Conservation (phyloP, 2,797 vertebrate genomes). For the Squalus acanthias region DNA sequence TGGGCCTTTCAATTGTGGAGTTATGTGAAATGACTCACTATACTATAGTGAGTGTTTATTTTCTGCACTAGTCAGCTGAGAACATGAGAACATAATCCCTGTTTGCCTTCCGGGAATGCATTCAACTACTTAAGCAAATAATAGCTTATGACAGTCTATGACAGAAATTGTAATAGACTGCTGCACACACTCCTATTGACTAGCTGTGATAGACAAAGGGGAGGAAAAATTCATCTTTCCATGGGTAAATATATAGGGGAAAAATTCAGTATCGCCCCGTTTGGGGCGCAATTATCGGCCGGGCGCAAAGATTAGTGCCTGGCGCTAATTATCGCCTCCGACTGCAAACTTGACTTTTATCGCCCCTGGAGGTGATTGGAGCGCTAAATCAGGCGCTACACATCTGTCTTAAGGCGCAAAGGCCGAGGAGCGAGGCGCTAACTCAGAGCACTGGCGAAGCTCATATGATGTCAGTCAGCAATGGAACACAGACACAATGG, state of each 20-base stretch:
- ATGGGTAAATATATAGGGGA: neutral
- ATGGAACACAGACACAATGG: no score
- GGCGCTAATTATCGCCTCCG: no score
- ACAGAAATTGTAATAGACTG: neutral
- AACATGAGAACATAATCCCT: neutral
- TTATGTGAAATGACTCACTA: neutral
- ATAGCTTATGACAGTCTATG: neutral
- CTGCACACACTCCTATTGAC: neutral
- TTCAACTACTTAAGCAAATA: neutral
- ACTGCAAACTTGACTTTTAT: no score
- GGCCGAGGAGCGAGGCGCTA: no score
- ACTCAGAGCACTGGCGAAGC: no score
- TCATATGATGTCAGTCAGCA: no score
- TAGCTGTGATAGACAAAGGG: neutral
- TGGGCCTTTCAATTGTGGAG: neutral
- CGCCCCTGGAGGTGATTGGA: no score
- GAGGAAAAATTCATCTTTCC: neutral
- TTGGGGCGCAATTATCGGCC: no score
- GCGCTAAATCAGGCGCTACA: no score
- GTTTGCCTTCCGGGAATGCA: neutral
- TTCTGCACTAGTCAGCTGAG: neutral
- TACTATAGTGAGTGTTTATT: neutral
- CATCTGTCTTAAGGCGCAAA: no score
- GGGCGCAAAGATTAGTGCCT: no score
- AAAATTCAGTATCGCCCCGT: no score